Base-by-base conservation (phyloP, 1,140 invertebrate species). In the Nylanderia fulva region DNA sequence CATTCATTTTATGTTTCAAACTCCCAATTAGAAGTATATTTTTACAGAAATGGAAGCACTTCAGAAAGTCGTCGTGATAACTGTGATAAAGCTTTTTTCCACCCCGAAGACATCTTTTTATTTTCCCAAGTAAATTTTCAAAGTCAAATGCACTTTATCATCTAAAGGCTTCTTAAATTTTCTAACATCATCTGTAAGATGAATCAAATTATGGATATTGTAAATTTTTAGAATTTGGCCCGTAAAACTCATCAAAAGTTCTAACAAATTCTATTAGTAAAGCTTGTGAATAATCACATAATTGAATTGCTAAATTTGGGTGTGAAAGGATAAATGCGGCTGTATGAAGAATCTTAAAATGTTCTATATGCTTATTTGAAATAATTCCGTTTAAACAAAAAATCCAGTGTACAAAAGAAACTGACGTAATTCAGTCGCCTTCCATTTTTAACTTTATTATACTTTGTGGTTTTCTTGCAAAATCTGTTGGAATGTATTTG, bases 121-220 rank as follows among this genome's bases (percentile, higher is more conserved):
- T 48, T 69, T 69, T 69, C 2, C 24, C 66, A 52, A 69, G 66
- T 7, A 69, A 52, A 52, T 69, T 69, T 69, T 69, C 66, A 27
- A 69, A 69, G 18, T 48, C 24, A 69, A 69, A 69, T 1, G 66
- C 21, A 48, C 42, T 69, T 69, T 48, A 29, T 69, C 21, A 48
- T 69, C 42, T 29, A 69, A 52, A 18, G 42, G 66, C 13, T 2
- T 69, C 2, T 29, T n/a, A 52, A 69, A 69, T 29, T 48, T 27
- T 69, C 6, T 69, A 48, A 68, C 39, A 24, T 68, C 39, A 13
- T 68, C 64, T 39, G 64, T 1, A 68, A 68, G 11, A 48, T 68
- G 39, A 27, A 48, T 2, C 7, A 68, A 11, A 45, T 48, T 68
- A 48, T 68, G 21, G 13, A 68, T 7, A 48, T 69, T 69, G 15